Evolutionary conservation across 1,140 invertebrate species (phyloP).

Genomic region (Amyelois transitella): DNA sequence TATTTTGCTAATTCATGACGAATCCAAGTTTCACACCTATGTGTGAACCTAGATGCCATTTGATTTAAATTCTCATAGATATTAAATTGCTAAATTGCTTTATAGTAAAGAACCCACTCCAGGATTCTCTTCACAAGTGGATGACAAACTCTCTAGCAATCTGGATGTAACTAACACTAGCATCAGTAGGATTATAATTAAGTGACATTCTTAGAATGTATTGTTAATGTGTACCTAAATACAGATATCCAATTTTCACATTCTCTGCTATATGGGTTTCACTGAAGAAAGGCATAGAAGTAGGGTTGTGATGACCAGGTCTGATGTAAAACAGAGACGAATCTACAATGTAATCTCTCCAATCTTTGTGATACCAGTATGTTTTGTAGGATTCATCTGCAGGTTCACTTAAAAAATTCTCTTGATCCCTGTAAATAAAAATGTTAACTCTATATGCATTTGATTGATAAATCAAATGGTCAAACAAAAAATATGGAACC

Average conservation of each 20-base stretch:
- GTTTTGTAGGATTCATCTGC: slow-evolving; percentile 70
- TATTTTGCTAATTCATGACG: too few relatives aligned
- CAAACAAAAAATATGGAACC: too few relatives aligned
- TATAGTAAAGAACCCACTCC: too few relatives aligned
- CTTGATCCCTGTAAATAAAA: slow-evolving; percentile 42
- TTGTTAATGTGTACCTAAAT: slow-evolving; percentile 47
- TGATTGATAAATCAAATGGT: too few relatives aligned
- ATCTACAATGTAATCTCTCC: slow-evolving; percentile 87
- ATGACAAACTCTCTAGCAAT: not conserved
- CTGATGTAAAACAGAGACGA: slow-evolving; percentile 83
- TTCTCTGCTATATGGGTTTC: slow-evolving; percentile 76
- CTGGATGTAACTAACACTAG: not conserved
- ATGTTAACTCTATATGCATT: too few relatives aligned
- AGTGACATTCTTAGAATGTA: not conserved
- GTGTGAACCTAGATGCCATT: too few relatives aligned
- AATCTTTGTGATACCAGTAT: slow-evolving; percentile 87
- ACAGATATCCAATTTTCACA: slow-evolving; percentile 75
- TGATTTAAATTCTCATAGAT: too few relatives aligned
- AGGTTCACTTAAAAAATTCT: slow-evolving; percentile 54
- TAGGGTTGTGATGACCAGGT: slow-evolving; percentile 86
- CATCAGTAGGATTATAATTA: too few relatives aligned
- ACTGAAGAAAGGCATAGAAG: slow-evolving; percentile 78
- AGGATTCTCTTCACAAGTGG: not conserved
- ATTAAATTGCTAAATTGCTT: too few relatives aligned
- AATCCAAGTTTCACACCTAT: too few relatives aligned